Evolutionary conservation across 2,797 vertebrate species (phyloP), one percentile per base, ranked within the genome.

Genomic region (Platyrinchus mystaceus): DNA sequence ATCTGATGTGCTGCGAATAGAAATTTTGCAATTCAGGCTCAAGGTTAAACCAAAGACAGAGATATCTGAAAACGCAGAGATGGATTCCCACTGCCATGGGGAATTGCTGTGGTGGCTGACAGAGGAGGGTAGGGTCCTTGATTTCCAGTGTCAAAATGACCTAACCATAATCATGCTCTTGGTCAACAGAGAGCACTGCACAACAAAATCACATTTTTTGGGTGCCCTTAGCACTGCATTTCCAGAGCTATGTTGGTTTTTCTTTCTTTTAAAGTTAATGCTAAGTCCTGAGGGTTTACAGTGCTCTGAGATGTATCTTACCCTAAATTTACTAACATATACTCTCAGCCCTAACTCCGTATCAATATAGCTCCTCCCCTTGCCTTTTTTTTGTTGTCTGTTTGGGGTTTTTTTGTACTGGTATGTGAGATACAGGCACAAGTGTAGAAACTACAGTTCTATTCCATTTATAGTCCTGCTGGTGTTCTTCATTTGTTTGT

Each of bases 1-100:
- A 34, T 55, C 7, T 63, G 26, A 86, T 85, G 50, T 41, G 44
- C 74, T 74, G 74, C 2, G 0, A 84, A 84, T 62, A 46, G 69
- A 81, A 71, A 76, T 86, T 68, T 78, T 81, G 64, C 63, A 74
- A 50, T 66, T 64, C 63, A 37, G 63, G 44, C 28, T 93, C 63
- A 88, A 91, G 80, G 67, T 91, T 93, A 88, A 93, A 87, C 9
- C 41, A 83, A 93, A 87, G 70, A 80, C n/a, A 50, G 49, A 92
- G 68, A 16, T 23, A 55, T 3, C 37, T 84, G 74, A 44, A 94
- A 88, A 81, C 44, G 39, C 58, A 74, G 84, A 60, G 49, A 12
- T 47, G 43, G 63, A 88, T 89, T 93, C 76, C 47, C 63, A 21
- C 34, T 64, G 69, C 73, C 34, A 2, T 19, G 47, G 55, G 32